Evolutionary conservation across 2,888 invertebrate genomes (phyloP).

Genomic region (Rotaria macrura): DNA sequence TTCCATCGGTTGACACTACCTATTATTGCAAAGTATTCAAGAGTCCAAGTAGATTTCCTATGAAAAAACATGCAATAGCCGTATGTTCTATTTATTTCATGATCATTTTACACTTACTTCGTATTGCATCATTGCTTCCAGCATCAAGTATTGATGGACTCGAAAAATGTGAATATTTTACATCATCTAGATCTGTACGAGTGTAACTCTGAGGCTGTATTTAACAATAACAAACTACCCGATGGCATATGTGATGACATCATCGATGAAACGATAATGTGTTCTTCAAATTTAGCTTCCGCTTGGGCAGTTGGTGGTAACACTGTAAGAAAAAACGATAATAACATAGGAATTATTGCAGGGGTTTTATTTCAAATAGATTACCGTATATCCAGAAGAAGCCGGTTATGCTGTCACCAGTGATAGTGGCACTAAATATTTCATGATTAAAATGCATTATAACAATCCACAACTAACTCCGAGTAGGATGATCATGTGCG

Average conservation of each 20-base stretch:
- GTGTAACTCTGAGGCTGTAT: neutral
- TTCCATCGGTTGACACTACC: neutral
- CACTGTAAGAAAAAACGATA: neutral
- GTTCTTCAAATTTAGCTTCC: neutral
- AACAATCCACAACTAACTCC: no score
- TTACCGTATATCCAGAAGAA: neutral
- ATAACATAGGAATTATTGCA: neutral
- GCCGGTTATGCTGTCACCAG: constrained; percentile 20
- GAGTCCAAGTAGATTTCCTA: neutral
- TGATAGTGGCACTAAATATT: neutral
- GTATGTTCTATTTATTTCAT: neutral
- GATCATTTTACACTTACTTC: neutral
- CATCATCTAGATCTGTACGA: constrained; percentile 25
- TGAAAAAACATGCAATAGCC: neutral
- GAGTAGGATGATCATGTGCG: no score
- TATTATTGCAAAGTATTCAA: neutral
- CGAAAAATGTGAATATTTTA: neutral
- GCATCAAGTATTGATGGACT: neutral
- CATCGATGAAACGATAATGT: neutral
- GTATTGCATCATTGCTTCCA: neutral
- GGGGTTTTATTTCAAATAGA: neutral
- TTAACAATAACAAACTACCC: neutral
- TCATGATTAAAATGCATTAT: constrained; percentile 1
- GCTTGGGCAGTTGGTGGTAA: constrained; percentile 29
- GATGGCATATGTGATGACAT: neutral